phyloP scores from a whole-genome alignment of 2,888 invertebrate species.

The Xestia xanthographa region DNA sequence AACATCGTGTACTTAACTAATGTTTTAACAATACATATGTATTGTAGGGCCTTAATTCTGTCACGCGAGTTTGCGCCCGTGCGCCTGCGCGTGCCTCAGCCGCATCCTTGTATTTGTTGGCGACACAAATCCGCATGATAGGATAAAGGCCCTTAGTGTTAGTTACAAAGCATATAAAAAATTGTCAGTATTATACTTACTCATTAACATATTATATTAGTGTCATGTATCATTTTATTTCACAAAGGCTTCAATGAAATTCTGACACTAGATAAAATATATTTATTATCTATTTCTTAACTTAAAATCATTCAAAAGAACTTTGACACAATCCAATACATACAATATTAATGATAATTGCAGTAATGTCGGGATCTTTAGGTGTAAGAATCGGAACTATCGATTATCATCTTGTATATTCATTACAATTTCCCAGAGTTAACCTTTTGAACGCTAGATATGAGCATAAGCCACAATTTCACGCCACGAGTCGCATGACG shows the following conservation, averaged over 20 bases:
- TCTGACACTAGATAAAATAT: constrained; percentile 14
- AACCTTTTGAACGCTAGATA: too few relatives aligned
- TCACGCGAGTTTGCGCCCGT: background rate
- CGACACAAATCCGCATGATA: background rate
- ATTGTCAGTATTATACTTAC: constrained; percentile 65
- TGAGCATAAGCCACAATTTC: too few relatives aligned
- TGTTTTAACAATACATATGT: constrained; percentile 35
- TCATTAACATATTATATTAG: constrained; percentile 34
- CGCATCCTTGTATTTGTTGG: too few relatives aligned
- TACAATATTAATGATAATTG: background rate
- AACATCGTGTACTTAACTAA: constrained; percentile 61
- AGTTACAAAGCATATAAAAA: constrained; percentile 43
- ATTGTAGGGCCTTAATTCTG: background rate
- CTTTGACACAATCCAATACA: constrained; percentile 7
- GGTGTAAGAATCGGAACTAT: background rate
- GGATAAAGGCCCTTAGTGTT: constrained; percentile 17
- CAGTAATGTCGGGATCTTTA: background rate
- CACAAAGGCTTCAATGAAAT: constrained; percentile 18
- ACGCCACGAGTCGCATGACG: background rate
- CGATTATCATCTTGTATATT: background rate
- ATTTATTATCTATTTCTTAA: constrained; percentile 27
- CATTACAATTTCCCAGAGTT: background rate
- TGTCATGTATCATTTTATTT: constrained; percentile 18
- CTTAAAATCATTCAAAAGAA: constrained; percentile 1
- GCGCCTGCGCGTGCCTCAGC: too few relatives aligned